Percentiles rank a stretch among this genome's conserved stretches.
Evolutionary conservation across 2,113 vertebrate genomes (phyloP).

Genomic region (Toxotes jaculatrix): DNA sequence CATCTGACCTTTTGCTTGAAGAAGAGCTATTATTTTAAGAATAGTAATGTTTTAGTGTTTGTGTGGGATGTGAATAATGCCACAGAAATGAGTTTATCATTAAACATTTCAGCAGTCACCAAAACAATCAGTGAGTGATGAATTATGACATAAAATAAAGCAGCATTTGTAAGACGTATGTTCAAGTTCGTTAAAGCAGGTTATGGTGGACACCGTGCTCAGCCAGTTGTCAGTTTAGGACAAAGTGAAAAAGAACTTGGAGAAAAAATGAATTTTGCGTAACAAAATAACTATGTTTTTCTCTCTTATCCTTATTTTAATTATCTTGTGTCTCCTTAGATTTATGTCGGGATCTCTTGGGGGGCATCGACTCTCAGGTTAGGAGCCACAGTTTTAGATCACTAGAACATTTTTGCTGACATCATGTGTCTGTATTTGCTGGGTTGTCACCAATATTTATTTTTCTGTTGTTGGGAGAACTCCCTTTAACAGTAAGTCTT

Average conservation of each 20-base stretch:
- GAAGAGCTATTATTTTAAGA: conserved; percentile 39
- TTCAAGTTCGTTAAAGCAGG: not conserved
- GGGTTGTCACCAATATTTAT: conserved; percentile 5
- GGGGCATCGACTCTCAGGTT: not conserved
- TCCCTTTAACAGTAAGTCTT: conserved; percentile 5
- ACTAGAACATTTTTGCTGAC: not conserved
- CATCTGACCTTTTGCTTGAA: conserved; percentile 31
- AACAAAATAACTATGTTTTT: not conserved
- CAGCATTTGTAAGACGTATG: not conserved
- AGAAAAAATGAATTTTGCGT: too few species aligned
- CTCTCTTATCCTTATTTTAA: not conserved
- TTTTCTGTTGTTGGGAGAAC: conserved; percentile 25
- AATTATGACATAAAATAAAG: not conserved
- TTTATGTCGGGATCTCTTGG: not conserved
- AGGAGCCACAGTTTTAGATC: not conserved
- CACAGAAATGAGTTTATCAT: not conserved
- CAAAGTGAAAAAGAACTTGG: too few species aligned
- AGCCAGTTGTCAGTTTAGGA: too few species aligned
- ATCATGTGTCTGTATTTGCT: not conserved
- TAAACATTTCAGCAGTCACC: not conserved
- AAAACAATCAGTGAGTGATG: not conserved
- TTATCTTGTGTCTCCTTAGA: not conserved
- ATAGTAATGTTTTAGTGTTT: conserved; percentile 9
- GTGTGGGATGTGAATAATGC: conserved; percentile 24
- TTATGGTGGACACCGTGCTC: too few species aligned